Conservation (phyloP, 2,797 vertebrate species). For the Dryobates pubescens region DNA sequence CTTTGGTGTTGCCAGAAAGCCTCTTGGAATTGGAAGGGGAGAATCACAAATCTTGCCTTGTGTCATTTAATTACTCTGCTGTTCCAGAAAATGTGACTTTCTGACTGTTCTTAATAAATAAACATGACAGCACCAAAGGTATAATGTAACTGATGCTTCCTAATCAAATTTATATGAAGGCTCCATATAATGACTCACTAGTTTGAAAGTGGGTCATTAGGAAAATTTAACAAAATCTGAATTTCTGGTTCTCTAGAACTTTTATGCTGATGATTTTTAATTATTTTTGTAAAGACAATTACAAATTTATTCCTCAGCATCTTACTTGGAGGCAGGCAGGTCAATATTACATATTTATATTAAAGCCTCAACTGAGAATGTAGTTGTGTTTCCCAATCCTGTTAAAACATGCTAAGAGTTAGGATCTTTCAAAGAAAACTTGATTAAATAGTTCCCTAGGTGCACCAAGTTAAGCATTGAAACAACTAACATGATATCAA, state of each 20-base stretch:
- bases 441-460: slow-evolving; percentile 45
- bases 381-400: slow-evolving; percentile 21
- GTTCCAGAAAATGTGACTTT: neutral
- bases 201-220: neutral
- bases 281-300: neutral
- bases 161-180: neutral
- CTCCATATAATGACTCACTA: neutral
- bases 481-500: slow-evolving; percentile 14
- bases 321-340: neutral
- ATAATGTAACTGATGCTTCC: neutral
- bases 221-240: neutral
- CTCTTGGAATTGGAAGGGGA: neutral
- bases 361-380: slow-evolving; percentile 23
- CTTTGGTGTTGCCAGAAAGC: neutral
- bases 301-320: neutral
- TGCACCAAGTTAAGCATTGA: slow-evolving; percentile 24
- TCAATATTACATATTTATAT: slow-evolving; percentile 31
- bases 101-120: neutral
- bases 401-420: slow-evolving; percentile 22
- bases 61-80: neutral
- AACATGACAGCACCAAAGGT: neutral
- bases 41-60: neutral
- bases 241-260: neutral
- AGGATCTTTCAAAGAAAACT: slow-evolving; percentile 26
- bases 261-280: neutral